Base-by-base conservation (phyloP, 2,113 vertebrate genomes). In the Cichladusa arquata region DNA sequence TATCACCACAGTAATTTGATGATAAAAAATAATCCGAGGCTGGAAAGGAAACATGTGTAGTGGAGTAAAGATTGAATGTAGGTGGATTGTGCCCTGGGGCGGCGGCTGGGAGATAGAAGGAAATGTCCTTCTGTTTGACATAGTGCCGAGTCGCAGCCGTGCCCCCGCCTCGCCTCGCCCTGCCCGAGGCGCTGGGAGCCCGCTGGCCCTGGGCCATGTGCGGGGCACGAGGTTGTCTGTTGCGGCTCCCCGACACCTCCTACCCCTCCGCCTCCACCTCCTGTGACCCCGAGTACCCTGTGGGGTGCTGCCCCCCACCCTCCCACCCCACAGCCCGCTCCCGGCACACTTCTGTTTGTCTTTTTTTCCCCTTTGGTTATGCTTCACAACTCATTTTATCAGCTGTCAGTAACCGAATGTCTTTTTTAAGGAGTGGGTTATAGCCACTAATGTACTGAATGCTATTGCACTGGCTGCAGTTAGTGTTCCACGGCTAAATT, bases 1-100 rank as follows among this genome's bases (percentile, higher is more conserved):
- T 98, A 98, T 98, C 97, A 48, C 97, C 80, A 67, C 95, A 62
- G 98, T 98, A 98, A 99, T 99, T 98, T 98, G 97, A 97, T 97
- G 98, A 98, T 98, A 98, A 98, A 98, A 97, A 98, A 98, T 99
- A 99, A 99, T 99, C 98, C 98, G 74, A 97, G 97, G 96, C 97
- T 98, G 98, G 98, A 99, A 98, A 99, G 98, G 98, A 99, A 99
- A 98, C 98, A 98, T 98, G 98, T 97, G 98, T 98, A 98, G 98
- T 98, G 98, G 97, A 98, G 98, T 98, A 98, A 98, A 98, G 93
- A 97, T 97, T 97, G 97, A 98, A 94, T 94, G 86, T 97, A 98
- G 98, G 97, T 97, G 97, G 98, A 98, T 98, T 97, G 98, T 98
- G 98, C 98, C 99, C 98, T 95, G 96, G 97, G 98, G 99, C 98